A percentile compares a stretch with the other conserved stretches of the same genome.
Evolutionary conservation across 2,888 invertebrate genomes (phyloP).

Genomic region (Encarsia formosa): DNA sequence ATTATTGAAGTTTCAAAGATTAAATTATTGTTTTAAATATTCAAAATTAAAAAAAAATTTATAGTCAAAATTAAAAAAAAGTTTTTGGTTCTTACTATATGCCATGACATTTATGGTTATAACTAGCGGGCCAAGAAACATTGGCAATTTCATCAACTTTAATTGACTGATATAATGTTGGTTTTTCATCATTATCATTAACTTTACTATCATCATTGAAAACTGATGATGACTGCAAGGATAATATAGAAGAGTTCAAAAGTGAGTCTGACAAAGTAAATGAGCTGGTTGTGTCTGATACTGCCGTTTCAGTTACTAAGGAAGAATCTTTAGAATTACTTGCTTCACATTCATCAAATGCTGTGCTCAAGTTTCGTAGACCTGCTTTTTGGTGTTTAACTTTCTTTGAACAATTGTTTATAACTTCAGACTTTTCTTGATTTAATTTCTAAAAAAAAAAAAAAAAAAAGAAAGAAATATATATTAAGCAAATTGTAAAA

Average conservation of each 20-base stretch:
- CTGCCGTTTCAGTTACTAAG: slow-evolving; percentile 2
- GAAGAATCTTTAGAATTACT: slow-evolving; percentile 23
- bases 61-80: too few relatives aligned
- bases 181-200: slow-evolving; percentile 11
- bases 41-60: too few relatives aligned
- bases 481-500: too few relatives aligned
- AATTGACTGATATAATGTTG: slow-evolving; percentile 43
- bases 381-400: slow-evolving; percentile 7
- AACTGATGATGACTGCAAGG: slow-evolving; percentile 12
- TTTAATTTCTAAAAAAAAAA: slow-evolving; percentile 5
- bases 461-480: too few relatives aligned
- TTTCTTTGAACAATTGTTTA: not conserved
- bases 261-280: slow-evolving; percentile 14
- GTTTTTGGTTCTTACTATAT: slow-evolving; percentile 72
- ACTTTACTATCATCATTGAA: slow-evolving; percentile 24
- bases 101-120: slow-evolving; percentile 65
- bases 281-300: slow-evolving; percentile 15
- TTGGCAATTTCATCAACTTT: slow-evolving; percentile 48
- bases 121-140: slow-evolving; percentile 59
- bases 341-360: slow-evolving; percentile 42
- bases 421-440: slow-evolving; percentile 6
- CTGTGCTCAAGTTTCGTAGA: slow-evolving; percentile 37
- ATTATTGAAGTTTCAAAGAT: too few relatives aligned
- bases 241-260: slow-evolving; percentile 24
- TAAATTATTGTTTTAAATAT: too few relatives aligned